A percentile compares a stretch with the other conserved stretches of the same genome.
Conservation (phyloP, 2,888 invertebrate genomes). For the Polymixis flavicincta region DNA sequence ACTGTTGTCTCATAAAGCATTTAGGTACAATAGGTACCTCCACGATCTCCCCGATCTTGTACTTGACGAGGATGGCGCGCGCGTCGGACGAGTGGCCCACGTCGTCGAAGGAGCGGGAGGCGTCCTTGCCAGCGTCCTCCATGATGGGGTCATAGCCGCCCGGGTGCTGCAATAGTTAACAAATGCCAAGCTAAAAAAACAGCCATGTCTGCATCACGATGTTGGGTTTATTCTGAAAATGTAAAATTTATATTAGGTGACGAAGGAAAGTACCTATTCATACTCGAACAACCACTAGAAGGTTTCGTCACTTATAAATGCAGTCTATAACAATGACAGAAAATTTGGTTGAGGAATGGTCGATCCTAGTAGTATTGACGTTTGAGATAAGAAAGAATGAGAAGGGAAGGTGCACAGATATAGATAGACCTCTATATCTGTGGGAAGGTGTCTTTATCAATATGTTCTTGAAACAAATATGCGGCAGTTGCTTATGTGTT, state of each 20-base stretch:
- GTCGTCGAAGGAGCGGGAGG: conserved; percentile 91
- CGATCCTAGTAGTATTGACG: not conserved
- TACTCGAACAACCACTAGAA: not conserved
- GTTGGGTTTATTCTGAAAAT: conserved; percentile 7
- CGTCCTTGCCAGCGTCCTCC: conserved; percentile 93
- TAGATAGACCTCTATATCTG: no score
- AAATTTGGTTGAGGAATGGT: not conserved
- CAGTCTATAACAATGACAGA: not conserved
- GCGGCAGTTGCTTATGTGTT: not conserved
- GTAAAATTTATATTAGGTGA: not conserved
- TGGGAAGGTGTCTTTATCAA: not conserved
- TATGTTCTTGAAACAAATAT: not conserved
- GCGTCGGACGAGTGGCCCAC: conserved; percentile 93
- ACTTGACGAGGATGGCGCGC: conserved; percentile 88
- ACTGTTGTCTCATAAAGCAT: not conserved
- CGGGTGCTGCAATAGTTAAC: conserved; percentile 90
- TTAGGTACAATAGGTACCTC: conserved; percentile 88
- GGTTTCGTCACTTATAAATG: not conserved
- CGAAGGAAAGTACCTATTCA: not conserved
- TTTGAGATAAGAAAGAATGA: not conserved
- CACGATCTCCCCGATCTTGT: conserved; percentile 92
- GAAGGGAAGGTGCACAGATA: not conserved
- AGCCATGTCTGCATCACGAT: not conserved
- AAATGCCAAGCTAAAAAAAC: not conserved
- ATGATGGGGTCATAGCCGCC: conserved; percentile 92